A percentile compares a stretch with the other conserved stretches of the same genome.
These are phyloP conservation scores for Chiroxiphia lanceolata DNA, from an alignment of 2,797 vertebrate genomes.

Conservation along the genomic window DNA sequence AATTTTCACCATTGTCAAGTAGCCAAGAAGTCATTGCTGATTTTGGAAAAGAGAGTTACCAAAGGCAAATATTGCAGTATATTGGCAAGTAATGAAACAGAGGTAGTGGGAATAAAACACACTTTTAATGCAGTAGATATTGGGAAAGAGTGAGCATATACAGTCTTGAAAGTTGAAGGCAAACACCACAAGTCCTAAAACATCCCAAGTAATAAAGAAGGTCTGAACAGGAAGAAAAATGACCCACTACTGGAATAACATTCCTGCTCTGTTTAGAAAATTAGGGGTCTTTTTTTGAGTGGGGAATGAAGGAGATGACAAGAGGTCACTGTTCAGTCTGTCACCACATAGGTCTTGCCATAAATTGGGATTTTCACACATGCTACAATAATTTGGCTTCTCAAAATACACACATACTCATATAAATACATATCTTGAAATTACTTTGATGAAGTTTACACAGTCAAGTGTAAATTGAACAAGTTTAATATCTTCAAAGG, in stretches of 20 bases:
- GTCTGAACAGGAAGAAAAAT: background rate
- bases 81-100: constrained; percentile 24
- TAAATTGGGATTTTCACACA: background rate
- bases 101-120: background rate
- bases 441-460: background rate
- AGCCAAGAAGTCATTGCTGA: constrained; percentile 27
- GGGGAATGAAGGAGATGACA: background rate
- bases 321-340: background rate
- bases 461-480: background rate
- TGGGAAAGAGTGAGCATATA: background rate
- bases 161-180: background rate
- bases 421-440: background rate
- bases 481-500: background rate
- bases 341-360: background rate
- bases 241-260: background rate
- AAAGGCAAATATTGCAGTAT: constrained; percentile 25
- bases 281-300: background rate
- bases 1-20: constrained; percentile 19
- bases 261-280: background rate
- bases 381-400: background rate
- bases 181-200: background rate
- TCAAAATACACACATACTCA: background rate
- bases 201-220: background rate
- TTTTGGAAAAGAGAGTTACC: background rate
- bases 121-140: background rate